phyloP scores from a whole-genome alignment of 2,888 invertebrate genomes.

The Synergus umbraculus region DNA sequence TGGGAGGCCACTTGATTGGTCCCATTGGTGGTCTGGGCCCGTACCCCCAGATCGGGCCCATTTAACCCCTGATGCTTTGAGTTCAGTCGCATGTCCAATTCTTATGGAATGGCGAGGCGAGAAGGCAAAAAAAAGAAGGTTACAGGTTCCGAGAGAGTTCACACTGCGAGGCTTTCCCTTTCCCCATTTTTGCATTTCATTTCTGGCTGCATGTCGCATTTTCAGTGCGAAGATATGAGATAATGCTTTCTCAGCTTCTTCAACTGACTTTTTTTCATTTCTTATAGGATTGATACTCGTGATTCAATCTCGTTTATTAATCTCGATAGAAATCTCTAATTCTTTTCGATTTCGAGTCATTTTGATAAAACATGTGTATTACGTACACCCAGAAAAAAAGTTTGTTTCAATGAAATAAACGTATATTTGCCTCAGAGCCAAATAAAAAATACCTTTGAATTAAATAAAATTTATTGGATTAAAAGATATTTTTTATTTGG shows the following conservation, averaged over 20 bases:
- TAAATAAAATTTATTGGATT: too few relatives aligned
- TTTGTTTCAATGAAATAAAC: too few relatives aligned
- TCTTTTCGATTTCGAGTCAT: too few relatives aligned
- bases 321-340: too few relatives aligned
- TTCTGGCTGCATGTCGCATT: not conserved
- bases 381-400: too few relatives aligned
- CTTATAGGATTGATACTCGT: not conserved
- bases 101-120: not conserved
- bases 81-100: not conserved
- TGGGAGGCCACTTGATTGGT: slow-evolving; percentile 7
- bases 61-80: not conserved
- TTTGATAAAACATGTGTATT: too few relatives aligned
- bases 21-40: not conserved
- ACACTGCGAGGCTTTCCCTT: not conserved
- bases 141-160: too few relatives aligned
- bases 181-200: not conserved
- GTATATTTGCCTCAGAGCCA: too few relatives aligned
- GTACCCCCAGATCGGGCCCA: not conserved
- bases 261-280: not conserved
- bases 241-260: not conserved
- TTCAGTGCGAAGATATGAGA: not conserved
- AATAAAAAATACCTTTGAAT: too few relatives aligned
- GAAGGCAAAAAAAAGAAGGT: not conserved
- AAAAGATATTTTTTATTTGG: too few relatives aligned
- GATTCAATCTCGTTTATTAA: too few relatives aligned